Evolutionary conservation across 2,797 vertebrate genomes (phyloP).

Genomic region (Acipenser oxyrinchus): DNA sequence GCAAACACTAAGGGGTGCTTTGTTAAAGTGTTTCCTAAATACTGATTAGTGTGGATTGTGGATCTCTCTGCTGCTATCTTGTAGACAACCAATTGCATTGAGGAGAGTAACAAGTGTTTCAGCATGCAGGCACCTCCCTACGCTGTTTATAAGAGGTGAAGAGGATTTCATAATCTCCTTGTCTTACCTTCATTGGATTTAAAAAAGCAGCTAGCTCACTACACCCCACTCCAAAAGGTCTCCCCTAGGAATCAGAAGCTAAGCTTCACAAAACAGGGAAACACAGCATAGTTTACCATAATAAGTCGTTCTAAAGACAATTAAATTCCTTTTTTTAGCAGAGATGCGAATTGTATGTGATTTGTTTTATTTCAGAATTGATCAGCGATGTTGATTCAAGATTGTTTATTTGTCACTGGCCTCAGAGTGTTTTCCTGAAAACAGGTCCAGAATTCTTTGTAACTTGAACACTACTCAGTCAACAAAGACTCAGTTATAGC

Average conservation of each 20-base stretch:
- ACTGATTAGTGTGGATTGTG: too few species aligned
- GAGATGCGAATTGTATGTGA: not conserved
- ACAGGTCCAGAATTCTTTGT: not conserved
- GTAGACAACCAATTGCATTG: not conserved
- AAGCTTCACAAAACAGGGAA: constrained; percentile 21
- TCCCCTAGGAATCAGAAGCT: constrained; percentile 17
- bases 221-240: not conserved
- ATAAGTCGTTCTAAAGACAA: constrained; percentile 14
- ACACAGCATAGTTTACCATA: constrained; percentile 28
- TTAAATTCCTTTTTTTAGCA: constrained; percentile 17
- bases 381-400: too few species aligned
- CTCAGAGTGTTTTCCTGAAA: not conserved
- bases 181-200: constrained; percentile 22
- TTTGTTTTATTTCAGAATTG: too few species aligned
- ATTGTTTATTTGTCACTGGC: not conserved
- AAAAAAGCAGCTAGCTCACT: not conserved
- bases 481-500: not conserved
- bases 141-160: constrained; percentile 9
- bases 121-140: not conserved
- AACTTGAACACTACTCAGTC: not conserved
- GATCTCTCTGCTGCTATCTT: too few species aligned
- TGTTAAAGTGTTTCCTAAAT: too few species aligned
- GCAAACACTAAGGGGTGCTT: too few species aligned
- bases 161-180: constrained; percentile 20
- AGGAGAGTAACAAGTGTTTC: not conserved